A percentile compares a stretch with the other conserved stretches of the same genome.
These are phyloP conservation scores for Ophthalmolycus amberensis DNA, from an alignment of 2,113 vertebrate species.

Conservation along the genomic window DNA sequence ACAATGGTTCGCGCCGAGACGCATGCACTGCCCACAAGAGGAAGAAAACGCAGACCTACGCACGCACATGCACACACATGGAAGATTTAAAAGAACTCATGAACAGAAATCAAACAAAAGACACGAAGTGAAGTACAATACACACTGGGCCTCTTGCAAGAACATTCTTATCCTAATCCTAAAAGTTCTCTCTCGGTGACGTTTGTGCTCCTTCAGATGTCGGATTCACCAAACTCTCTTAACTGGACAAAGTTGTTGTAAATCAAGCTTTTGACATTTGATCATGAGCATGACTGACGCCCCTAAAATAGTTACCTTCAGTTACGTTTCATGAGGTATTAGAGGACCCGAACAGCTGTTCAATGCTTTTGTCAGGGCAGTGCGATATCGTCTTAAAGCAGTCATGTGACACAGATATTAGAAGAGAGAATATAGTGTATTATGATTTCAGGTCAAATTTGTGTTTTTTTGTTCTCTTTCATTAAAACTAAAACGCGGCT, in stretches of 20 bases:
- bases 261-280: neutral
- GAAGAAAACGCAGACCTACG: neutral
- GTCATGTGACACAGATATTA: neutral
- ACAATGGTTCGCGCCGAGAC: too few species aligned
- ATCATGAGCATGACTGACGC: neutral
- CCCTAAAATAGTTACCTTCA: too few species aligned
- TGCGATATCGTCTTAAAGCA: neutral
- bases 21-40: neutral
- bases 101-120: neutral
- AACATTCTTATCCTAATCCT: neutral
- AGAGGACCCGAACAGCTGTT: neutral
- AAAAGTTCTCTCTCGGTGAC: neutral
- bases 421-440: neutral
- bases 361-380: neutral
- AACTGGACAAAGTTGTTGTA: neutral
- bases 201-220: neutral
- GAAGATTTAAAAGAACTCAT: neutral
- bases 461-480: neutral
- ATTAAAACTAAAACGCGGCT: neutral
- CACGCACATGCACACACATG: slow-evolving; percentile 1
- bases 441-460: neutral
- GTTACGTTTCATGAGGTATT: too few species aligned
- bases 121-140: neutral
- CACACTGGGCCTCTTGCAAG: neutral
- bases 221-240: neutral